Evolutionary conservation across 2,797 vertebrate species (phyloP).

Genomic region (Macrochelys suwanniensis): DNA sequence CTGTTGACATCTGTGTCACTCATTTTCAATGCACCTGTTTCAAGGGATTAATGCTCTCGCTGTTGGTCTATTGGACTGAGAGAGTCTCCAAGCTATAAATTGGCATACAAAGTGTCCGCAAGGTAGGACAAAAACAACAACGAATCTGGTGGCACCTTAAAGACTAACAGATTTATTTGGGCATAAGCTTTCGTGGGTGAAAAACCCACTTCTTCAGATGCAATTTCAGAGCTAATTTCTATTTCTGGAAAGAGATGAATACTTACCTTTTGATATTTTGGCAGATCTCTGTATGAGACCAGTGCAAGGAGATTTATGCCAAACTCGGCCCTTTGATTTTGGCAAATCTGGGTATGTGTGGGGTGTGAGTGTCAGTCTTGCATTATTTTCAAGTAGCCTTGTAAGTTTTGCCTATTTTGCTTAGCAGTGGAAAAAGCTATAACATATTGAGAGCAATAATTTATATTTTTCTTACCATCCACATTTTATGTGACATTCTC

Average conservation of each 20-base stretch:
- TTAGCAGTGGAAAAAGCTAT: not conserved
- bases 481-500: conserved; percentile 27
- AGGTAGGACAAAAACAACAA: too few species aligned
- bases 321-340: not conserved
- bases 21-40: accelerated
- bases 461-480: not conserved
- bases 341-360: not conserved
- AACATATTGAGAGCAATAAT: not conserved
- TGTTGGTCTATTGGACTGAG: not conserved
- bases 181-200: too few species aligned
- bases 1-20: not conserved
- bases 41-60: not conserved
- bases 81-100: not conserved
- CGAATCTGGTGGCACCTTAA: too few species aligned
- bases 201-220: not conserved
- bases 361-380: not conserved
- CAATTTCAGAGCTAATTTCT: not conserved
- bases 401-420: not conserved
- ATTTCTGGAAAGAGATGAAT: not conserved
- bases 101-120: not conserved
- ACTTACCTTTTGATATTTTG: not conserved
- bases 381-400: not conserved
- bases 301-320: not conserved
- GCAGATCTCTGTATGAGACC: not conserved
- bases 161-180: too few species aligned